Base-by-base conservation (phyloP, 1,140 invertebrate genomes). In the Aphelenchoides avenae region DNA sequence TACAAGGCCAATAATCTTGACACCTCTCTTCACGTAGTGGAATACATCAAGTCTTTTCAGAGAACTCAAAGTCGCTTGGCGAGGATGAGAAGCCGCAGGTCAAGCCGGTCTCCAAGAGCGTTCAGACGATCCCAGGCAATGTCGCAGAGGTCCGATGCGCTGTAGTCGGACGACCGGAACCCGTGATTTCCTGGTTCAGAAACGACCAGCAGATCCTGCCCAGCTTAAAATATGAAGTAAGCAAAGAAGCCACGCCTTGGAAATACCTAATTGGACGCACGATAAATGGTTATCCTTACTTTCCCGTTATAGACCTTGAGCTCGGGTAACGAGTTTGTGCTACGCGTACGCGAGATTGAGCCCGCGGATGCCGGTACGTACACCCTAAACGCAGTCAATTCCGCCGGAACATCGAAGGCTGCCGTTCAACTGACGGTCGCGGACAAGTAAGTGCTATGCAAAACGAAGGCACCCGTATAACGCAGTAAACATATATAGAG, bases 101-200 rank as follows among this genome's bases (percentile, higher is more conserved):
- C 26, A 46, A 46, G 13, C 15, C 43, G n/a, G 24, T n/a, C 15
- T 15, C n/a, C 5, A 15, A 30, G n/a, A 27, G 15, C 15, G 24
- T 26, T n/a, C 29, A 24, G 18, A 24, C 43, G 15, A 13, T 29
- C 29, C 26, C 34, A 20, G 43, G 43, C 43, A 27, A 3, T 20
- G 34, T 29, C 18, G 43, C 43, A 3, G 43, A 46, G 7, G 26
- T 46, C 13, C 29, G 13, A n/a, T 46, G 27, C n/a, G 34, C 26
- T 26, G 43, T 46, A 24, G 43, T 46, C 3, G 43, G 15, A 5
- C 4, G 15, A 30, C 43, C 43, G 5, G 43, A 46, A 27, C 43
- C 70, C 9, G 70, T 73, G 13, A 74, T 73, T 40, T 37, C 44
- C 29, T 73, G 70, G 70, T 56, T 30, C 3, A 59, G 63, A 27